Evolutionary conservation across 2,797 vertebrate genomes (phyloP), one percentile per base, ranked within the genome.

Genomic region (Protonibea diacanthus): DNA sequence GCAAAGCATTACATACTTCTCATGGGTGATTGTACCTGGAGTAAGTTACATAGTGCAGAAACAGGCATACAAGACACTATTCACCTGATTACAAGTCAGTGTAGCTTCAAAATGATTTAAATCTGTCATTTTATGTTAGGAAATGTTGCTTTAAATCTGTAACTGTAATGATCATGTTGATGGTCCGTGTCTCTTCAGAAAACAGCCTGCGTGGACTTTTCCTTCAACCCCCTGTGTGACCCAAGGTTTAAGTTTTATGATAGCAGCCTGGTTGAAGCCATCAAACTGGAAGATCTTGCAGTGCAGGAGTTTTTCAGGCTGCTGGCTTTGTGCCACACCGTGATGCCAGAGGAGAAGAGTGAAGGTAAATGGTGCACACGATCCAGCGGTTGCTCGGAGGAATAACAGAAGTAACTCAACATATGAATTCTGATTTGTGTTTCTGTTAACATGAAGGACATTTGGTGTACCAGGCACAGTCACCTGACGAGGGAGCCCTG

Each of bases 381-480:
- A 5, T 23, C 13, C 49, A 42, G 12, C 33, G 6, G 1, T 14
- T 27, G 17, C 23, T 23, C 6, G 6, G 38, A 6, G 8, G 6
- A 15, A 45, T 9, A 42, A 60, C 13, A 23, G 4, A 45, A 29
- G 15, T 14, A 13, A 14, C 6, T 11, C 0, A 38, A 15, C 45
- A 25, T 29, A 0, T 17, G 12, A 0, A 40, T 62, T 77, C 56
- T 81, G 17, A 77, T 4, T 2, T 25, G 29, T 78, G 49, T 81
- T 63, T 85, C 21, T 90, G 76, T 89, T 61, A 27, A 76, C 62
- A 56, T 53, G 29, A 81, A 98, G 97, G 97, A 61, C 91, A 94
- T 78, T 72, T 98, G 69, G 84, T 95, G 68, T 98, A 98, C 89
- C 97, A 98, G 89, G 97, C 97, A 47, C 97, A 98, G 93, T 98